Conservation (phyloP, 1,140 invertebrate species). For the Mamestra configurata region DNA sequence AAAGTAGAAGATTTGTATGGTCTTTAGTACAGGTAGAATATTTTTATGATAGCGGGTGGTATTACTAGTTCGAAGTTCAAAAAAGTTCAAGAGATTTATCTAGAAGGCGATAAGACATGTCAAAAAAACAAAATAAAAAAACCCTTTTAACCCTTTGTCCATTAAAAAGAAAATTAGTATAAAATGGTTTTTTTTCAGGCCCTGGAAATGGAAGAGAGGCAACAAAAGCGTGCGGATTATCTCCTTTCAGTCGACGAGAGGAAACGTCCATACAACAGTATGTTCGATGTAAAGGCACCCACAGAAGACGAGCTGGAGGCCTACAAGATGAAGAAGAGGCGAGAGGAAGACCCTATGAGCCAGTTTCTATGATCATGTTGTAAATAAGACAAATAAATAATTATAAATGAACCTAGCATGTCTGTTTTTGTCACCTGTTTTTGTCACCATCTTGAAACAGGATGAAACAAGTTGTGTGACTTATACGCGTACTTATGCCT, state of each 20-base stretch:
- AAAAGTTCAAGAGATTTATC: too few relatives aligned
- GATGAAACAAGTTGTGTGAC: background rate
- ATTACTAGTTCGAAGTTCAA: too few relatives aligned
- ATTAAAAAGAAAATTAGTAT: too few relatives aligned
- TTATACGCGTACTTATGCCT: too few relatives aligned
- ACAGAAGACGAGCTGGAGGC: conserved; percentile 98
- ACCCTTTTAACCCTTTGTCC: too few relatives aligned
- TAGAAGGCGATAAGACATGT: too few relatives aligned
- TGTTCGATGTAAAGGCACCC: conserved; percentile 94
- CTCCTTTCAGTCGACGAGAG: conserved; percentile 94
- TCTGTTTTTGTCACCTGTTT: background rate
- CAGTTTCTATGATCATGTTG: conserved; percentile 88
- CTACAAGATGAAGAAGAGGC: conserved; percentile 94
- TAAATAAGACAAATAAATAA: conserved; percentile 50
- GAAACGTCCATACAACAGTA: conserved; percentile 97
- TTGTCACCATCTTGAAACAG: background rate
- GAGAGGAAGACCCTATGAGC: conserved; percentile 97
- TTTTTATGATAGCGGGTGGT: too few relatives aligned
- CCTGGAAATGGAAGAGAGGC: conserved; percentile 90
- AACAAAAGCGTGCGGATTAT: conserved; percentile 90
- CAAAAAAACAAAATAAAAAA: too few relatives aligned
- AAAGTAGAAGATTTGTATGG: too few relatives aligned
- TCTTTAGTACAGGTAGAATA: too few relatives aligned
- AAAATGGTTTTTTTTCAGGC: conserved; percentile 88
- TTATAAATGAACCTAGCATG: background rate